A percentile compares a stretch with the other conserved stretches of the same genome.
These are phyloP conservation scores for Seira musarum DNA, from an alignment of 2,888 invertebrate genomes.

Conservation along the genomic window DNA sequence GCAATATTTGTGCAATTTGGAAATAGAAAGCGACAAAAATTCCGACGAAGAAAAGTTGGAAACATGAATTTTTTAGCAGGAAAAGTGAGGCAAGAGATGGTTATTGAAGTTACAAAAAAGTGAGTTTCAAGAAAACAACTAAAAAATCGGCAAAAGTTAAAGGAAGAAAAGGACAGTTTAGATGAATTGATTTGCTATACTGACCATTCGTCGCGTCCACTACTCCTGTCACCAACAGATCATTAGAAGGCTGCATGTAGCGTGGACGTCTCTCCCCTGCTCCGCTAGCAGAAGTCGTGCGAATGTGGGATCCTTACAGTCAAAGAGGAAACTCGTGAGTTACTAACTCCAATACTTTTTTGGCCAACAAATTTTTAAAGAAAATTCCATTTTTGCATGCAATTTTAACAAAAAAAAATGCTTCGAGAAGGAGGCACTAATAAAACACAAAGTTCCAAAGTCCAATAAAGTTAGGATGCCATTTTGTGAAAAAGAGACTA, in stretches of 20 bases:
- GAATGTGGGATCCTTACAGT: conserved; percentile 51
- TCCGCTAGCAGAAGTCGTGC: conserved; percentile 48
- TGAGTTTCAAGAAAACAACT: neutral
- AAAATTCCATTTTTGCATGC: neutral
- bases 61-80: no score
- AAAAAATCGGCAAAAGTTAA: neutral
- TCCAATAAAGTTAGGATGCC: neutral
- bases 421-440: neutral
- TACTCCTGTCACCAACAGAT: conserved; percentile 45
- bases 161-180: conserved; percentile 25
- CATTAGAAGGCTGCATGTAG: conserved; percentile 57
- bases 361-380: conserved; percentile 15
- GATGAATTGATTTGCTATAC: conserved; percentile 52
- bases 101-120: neutral
- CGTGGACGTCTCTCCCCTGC: conserved; percentile 57
- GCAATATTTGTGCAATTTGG: no score
- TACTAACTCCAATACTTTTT: conserved; percentile 41
- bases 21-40: no score
- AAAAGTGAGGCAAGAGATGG: no score
- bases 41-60: no score
- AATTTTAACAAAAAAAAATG: neutral
- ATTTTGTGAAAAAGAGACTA: no score
- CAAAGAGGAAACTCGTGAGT: conserved; percentile 58
- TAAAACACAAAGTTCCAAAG: neutral
- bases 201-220: conserved; percentile 61